Base-by-base conservation (phyloP, 2,797 vertebrate species). In the Todus mexicanus region DNA sequence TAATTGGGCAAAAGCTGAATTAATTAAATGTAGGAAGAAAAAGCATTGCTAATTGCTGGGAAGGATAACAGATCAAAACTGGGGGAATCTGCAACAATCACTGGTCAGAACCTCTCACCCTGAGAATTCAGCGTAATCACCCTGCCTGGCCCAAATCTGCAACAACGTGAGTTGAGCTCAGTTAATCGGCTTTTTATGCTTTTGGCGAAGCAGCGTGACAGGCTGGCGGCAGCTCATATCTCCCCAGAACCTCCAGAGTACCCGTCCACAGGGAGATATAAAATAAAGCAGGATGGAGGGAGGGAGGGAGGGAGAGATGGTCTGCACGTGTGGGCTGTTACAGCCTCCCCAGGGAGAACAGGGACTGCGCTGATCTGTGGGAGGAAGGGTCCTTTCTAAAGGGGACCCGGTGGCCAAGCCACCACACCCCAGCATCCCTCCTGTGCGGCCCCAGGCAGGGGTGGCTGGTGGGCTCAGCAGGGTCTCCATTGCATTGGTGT, bases 1-100 rank as follows among this genome's bases (percentile, higher is more conserved):
- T 91, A 89, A 79, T 65, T 33, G 69, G 81, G 45, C 33, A 80
- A 94, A 85, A 92, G 69, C 48, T 18, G 76, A 22, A 25, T 59
- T 71, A 82, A 84, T 90, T 70, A 87, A 91, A 74, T 3, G 29
- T 19, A 37, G 50, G 69, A 54, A 47, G 69, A 9, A 50, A 78
- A 57, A 84, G 40, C 0, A 0, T 65, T 57, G 76, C 54, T 89
- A 74, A 91, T 85, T 72, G 87, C 57, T 61, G 89, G 50, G 37
- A 73, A 63, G 37, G 56, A 38, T 29, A 85, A 76, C 33, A 21
- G 66, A 70, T 16, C 31, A 9, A 33, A 92, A 27, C 10, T 2
- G 22, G 35, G 26, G 53, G 89, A 69, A 54, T 35, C 27, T 37
- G 81, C 54, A 17, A 16, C 5, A 2, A 4, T 12, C 29, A 6